These are phyloP conservation scores for Agriopis aurantiaria DNA, from an alignment of 2,888 invertebrate species.

Conservation along the genomic window DNA sequence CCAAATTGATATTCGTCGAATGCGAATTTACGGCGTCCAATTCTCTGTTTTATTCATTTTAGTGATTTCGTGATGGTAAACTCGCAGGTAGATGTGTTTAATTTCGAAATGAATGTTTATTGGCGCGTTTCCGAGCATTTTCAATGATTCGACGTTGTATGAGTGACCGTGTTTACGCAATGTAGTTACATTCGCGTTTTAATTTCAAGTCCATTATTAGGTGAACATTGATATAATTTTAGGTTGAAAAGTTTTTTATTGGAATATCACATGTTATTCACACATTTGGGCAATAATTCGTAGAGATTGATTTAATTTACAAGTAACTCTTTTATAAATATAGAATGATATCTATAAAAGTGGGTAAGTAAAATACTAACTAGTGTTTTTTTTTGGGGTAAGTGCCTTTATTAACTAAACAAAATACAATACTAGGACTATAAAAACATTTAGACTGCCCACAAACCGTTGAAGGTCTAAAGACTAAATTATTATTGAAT, in stretches of 20 bases:
- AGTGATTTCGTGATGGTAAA: constrained; percentile 83
- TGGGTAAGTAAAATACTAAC: too few species aligned
- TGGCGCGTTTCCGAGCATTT: constrained; percentile 80
- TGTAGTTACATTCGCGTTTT: constrained; percentile 55
- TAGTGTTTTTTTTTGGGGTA: too few species aligned
- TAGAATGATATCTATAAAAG: too few species aligned
- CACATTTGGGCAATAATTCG: background rate
- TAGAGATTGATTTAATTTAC: background rate
- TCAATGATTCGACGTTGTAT: constrained; percentile 62
- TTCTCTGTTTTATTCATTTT: constrained; percentile 85
- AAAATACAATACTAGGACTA: too few species aligned
- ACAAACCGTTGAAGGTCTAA: too few species aligned
- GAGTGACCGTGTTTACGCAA: constrained; percentile 59
- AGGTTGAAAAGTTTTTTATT: background rate
- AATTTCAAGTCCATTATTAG: constrained; percentile 48
- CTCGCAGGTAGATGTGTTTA: constrained; percentile 85
- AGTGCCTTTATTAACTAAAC: too few species aligned
- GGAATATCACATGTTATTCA: background rate
- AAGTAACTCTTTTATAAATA: background rate
- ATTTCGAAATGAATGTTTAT: constrained; percentile 85
- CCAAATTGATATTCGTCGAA: constrained; percentile 84
- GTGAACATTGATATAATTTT: too few species aligned
- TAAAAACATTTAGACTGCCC: too few species aligned
- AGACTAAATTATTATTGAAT: too few species aligned
- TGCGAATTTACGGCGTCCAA: constrained; percentile 78